These are phyloP conservation scores for Homalodisca vitripennis DNA, from an alignment of 1,140 invertebrate genomes.

Conservation along the genomic window DNA sequence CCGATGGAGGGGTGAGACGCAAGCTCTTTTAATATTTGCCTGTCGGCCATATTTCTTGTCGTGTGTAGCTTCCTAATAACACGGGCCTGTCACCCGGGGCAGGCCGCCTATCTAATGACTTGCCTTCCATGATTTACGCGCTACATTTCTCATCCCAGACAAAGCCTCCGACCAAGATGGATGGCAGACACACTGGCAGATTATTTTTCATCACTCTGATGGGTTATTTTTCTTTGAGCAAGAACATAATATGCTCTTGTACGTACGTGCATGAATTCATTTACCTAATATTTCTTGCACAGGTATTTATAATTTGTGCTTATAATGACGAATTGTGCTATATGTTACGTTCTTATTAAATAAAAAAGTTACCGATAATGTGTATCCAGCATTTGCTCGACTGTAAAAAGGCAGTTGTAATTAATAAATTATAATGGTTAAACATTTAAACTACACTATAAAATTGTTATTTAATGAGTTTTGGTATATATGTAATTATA, in stretches of 20 bases:
- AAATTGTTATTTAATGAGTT: too few species aligned
- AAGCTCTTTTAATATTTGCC: constrained; percentile 34
- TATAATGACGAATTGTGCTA: too few species aligned
- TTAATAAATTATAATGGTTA: too few species aligned
- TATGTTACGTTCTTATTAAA: too few species aligned
- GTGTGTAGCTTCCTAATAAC: constrained; percentile 34
- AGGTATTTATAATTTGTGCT: too few species aligned
- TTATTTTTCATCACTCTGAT: constrained; percentile 34
- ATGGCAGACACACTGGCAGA: constrained; percentile 26
- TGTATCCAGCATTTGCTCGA: too few species aligned
- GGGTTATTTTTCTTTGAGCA: constrained; percentile 34
- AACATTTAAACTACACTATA: too few species aligned
- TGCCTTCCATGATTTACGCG: constrained; percentile 31
- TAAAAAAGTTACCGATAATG: too few species aligned
- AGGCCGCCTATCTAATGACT: constrained; percentile 34
- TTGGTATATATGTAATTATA: too few species aligned
- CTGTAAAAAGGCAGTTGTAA: too few species aligned
- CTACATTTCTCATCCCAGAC: constrained; percentile 31
- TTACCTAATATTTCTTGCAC: too few species aligned
- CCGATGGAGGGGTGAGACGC: constrained; percentile 9
- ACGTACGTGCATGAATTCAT: constrained; percentile 22
- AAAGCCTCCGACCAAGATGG: constrained; percentile 21
- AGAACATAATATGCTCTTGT: constrained; percentile 31
- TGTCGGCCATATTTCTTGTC: constrained; percentile 35
- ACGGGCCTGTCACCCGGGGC: constrained; percentile 29